Evolutionary conservation across 2,888 invertebrate genomes (phyloP), one percentile per base, ranked within the genome.

Genomic region (Cephus rjabovi): DNA sequence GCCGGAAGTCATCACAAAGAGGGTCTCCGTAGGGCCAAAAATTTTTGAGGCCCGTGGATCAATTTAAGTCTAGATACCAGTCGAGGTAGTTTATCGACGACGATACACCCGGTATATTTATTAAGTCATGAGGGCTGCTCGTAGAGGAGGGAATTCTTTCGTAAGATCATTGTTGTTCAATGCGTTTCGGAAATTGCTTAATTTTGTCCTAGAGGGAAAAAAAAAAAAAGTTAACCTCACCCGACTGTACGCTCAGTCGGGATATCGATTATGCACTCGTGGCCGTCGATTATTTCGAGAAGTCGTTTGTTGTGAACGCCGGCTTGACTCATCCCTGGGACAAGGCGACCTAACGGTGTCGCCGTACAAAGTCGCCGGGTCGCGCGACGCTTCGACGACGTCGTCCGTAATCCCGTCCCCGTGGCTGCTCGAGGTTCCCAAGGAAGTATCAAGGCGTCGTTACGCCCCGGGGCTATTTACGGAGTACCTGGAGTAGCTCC

Each of bases 231-330:
- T 56, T 15, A 23, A 56, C 40, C 40, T 9, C 23, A 56, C 23
- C 40, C 9, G 15, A 56, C 56, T 56, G 56, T 56, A 23, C 9
- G 40, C 15, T 1, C 0, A 23, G 56, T 56, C 23, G 56, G 56
- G 6, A 2, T 56, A 23, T 56, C 56, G 15, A 56, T 76, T 79
- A 76, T 78, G 78, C 77, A 76, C 71, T 73, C 75, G 77, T 75
- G 35, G 35, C 35, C 73, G 76, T 76, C 56, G 77, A 74, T 77
- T 71, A 77, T 77, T 77, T 77, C 75, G 69, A 75, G 77, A 77
- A 75, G 75, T 75, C 74, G 75, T 77, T 77, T 77, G 70, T 75
- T 75, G 70, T 30, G 56, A n/a, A 33, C 30, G 56, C 9, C 56
- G 56, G 69, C 69, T 77, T 77, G 77, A 77, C 74, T 77, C 77